Conservation (phyloP, 1,140 invertebrate genomes). For the Vanessa atalanta region DNA sequence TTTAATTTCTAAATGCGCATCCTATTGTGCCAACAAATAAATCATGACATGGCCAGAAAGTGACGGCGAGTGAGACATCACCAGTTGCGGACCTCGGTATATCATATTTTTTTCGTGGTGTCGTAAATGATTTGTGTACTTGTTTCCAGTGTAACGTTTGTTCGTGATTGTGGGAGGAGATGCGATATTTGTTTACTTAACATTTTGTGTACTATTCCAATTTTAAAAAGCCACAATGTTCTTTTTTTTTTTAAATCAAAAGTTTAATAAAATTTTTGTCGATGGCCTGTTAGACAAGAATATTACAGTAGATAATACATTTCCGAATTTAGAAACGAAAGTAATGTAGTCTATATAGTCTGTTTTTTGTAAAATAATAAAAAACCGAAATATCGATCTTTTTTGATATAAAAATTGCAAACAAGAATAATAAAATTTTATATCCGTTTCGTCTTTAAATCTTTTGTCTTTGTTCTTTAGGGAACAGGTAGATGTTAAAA, state of each 20-base stretch:
- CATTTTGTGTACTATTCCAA: neutral
- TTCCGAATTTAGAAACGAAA: too few relatives aligned
- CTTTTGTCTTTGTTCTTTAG: neutral
- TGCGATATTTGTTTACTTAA: neutral
- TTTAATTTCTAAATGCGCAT: slow-evolving; percentile 39
- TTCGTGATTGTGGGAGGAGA: slow-evolving; percentile 8
- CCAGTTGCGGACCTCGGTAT: neutral
- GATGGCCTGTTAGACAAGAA: too few relatives aligned
- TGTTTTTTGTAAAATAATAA: too few relatives aligned
- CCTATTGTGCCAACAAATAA: slow-evolving; percentile 45
- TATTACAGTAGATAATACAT: too few relatives aligned
- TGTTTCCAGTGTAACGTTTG: slow-evolving; percentile 16
- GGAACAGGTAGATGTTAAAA: slow-evolving; percentile 6
- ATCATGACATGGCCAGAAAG: slow-evolving; percentile 45
- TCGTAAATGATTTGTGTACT: slow-evolving; percentile 25
- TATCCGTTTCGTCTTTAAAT: neutral
- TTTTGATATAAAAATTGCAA: neutral
- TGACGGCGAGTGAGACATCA: slow-evolving; percentile 40
- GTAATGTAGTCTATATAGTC: too few relatives aligned
- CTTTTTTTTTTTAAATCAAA: neutral
- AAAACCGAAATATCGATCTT: too few relatives aligned
- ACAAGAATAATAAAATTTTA: neutral
- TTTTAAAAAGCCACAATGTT: neutral
- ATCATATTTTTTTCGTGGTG: slow-evolving; percentile 10
- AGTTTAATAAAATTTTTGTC: neutral